Percentiles rank a stretch among this genome's conserved stretches.
These are phyloP conservation scores for Falcunculus frontatus DNA, from an alignment of 2,113 vertebrate species.

Conservation along the genomic window DNA sequence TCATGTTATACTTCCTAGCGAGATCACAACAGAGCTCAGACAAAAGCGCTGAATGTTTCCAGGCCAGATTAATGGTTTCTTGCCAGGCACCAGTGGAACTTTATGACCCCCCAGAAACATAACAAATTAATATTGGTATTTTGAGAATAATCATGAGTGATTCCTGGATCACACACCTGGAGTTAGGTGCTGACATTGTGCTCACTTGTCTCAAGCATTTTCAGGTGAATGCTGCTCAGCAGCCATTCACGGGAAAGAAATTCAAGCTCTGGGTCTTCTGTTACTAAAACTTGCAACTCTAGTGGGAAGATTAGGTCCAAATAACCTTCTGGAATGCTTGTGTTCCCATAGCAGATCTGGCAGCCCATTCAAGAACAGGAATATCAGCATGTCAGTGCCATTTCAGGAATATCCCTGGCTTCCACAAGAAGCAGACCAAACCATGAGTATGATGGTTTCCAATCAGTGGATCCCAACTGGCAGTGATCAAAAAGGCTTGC, in stretches of 20 bases:
- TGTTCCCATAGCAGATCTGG: not conserved
- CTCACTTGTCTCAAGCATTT: not conserved
- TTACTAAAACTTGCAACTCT: not conserved
- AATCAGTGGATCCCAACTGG: not conserved
- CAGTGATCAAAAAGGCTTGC: not conserved
- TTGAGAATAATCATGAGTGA: not conserved
- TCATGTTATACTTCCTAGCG: not conserved
- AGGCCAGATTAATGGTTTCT: not conserved
- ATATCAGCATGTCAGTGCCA: not conserved
- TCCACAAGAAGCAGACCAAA: not conserved
- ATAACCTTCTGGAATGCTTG: not conserved
- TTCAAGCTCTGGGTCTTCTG: not conserved
- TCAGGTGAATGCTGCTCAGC: not conserved
- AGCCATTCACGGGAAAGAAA: not conserved
- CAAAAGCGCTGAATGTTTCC: not conserved
- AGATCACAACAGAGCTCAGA: not conserved
- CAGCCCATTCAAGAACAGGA: not conserved
- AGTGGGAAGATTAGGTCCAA: not conserved
- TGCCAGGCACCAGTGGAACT: not conserved
- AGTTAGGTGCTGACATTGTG: not conserved
- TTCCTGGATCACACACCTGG: not conserved
- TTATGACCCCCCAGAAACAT: rapidly evolving
- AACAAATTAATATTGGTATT: not conserved
- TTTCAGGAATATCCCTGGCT: not conserved
- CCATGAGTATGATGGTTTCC: rapidly evolving